These are phyloP conservation scores for Chaenocephalus aceratus DNA, from an alignment of 2,113 vertebrate genomes.

Conservation along the genomic window DNA sequence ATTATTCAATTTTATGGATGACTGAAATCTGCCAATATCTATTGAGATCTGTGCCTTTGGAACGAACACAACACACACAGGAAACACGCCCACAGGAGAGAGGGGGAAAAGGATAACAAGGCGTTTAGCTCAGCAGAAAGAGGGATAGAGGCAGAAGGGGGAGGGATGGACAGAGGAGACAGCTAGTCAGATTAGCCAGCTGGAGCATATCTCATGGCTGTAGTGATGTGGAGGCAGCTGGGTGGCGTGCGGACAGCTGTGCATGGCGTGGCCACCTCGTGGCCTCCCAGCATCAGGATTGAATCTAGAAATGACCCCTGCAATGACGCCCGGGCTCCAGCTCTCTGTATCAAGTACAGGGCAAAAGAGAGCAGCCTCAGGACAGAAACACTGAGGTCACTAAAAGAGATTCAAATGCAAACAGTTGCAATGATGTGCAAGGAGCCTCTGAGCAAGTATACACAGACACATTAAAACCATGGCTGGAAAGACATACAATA, in stretches of 20 bases:
- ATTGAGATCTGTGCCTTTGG: constrained; percentile 44
- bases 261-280: constrained; percentile 36
- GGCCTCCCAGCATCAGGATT: constrained; percentile 38
- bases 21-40: constrained; percentile 58
- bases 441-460: background rate
- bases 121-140: constrained; percentile 65
- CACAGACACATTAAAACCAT: background rate
- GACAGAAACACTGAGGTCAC: constrained; percentile 54
- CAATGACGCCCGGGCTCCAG: constrained; percentile 36
- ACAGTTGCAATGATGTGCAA: constrained; percentile 7
- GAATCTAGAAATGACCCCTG: constrained; percentile 56
- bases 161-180: constrained; percentile 44
- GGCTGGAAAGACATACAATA: background rate
- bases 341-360: constrained; percentile 22
- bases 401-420: constrained; percentile 36
- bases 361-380: constrained; percentile 47
- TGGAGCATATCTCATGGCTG: constrained; percentile 52
- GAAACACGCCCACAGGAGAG: constrained; percentile 49
- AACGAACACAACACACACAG: constrained; percentile 50
- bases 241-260: constrained; percentile 59
- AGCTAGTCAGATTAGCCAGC: constrained; percentile 64
- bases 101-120: constrained; percentile 60
- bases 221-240: constrained; percentile 55
- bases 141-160: constrained; percentile 30
- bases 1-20: constrained; percentile 70